Base-by-base conservation (phyloP, 1,140 invertebrate species). In the Plectrocnemia conspersa region DNA sequence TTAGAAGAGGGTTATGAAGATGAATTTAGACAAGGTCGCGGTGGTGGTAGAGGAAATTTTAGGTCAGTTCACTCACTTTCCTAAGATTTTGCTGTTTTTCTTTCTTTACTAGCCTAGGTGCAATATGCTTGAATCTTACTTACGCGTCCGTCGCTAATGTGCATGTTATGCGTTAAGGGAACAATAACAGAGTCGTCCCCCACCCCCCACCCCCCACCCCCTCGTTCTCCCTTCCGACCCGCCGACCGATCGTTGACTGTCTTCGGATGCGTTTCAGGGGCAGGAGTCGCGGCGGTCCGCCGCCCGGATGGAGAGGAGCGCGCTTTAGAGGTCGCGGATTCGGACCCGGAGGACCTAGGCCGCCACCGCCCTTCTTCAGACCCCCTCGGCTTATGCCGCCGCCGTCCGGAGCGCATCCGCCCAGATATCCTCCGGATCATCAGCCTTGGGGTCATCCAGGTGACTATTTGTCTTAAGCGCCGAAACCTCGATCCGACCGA, bases 271-370 rank as follows among this genome's bases (percentile, higher is more conserved):
- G 11, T 44, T 19, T 7, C 29, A 56, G 46, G 19, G 38, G 56
- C 33, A 54, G 61, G 36, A 58, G 59, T 13, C 40, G 62, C 22
- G 62, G 62, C 24, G 73, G 76, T 3, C 71, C 68, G 0, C 72
- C 74, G 0, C 68, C 73, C 1, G 70, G 68, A 16, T 77, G 75
- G 74, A 74, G 75, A 66, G 65, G 73, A 57, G 78, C 79, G 42
- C 74, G 82, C 40, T 84, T 83, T 64, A 68, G 83, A 48, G 82
- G 82, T 19, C 72, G 83, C 61, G 83, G 83, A 18, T 83, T 81
- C 66, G 82, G 81, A 9, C 82, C 82, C 1, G 74, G 81, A 9
- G 82, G 81, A 25, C 82, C 82, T 0, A 76, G 82, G 73, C 79
- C 81, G 52, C 79, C 81, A 49, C 75, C 76, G 16, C 49, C 71